Percentiles rank a stretch among this genome's conserved stretches.
phyloP scores from a whole-genome alignment of 1,140 invertebrate species.

The Bombus confusus region DNA sequence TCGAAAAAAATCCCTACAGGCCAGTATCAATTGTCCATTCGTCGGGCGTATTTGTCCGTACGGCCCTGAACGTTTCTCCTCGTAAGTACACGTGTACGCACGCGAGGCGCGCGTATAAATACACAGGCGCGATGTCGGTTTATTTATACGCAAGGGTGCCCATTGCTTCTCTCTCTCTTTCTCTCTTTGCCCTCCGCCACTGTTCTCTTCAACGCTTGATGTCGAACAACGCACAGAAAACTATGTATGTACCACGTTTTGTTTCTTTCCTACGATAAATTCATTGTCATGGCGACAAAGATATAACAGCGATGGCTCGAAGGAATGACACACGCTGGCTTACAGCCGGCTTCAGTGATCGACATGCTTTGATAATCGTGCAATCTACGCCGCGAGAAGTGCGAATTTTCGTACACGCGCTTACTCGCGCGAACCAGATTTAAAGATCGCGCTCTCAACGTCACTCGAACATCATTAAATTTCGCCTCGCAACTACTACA shows the following conservation, averaged over 20 bases:
- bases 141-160: slow-evolving; percentile 55
- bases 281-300: slow-evolving; percentile 41
- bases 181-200: not conserved
- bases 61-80: slow-evolving; percentile 57
- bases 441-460: slow-evolving; percentile 1
- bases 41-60: slow-evolving; percentile 35
- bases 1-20: slow-evolving; percentile 3
- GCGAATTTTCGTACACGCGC: not conserved
- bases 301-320: not conserved
- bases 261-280: slow-evolving; percentile 15
- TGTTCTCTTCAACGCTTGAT: not conserved
- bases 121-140: slow-evolving; percentile 35
- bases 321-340: not conserved
- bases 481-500: not conserved
- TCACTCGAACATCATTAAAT: not conserved
- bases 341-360: not conserved
- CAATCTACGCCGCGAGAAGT: not conserved
- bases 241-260: not conserved
- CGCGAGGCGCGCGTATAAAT: slow-evolving; percentile 57
- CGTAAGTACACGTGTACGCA: slow-evolving; percentile 51
- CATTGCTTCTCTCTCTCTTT: slow-evolving; percentile 1
- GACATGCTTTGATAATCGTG: slow-evolving; percentile 14
- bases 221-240: not conserved
- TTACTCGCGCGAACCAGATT: not conserved
- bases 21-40: slow-evolving; percentile 31